These are phyloP conservation scores for Macquaria australasica DNA, from an alignment of 2,113 vertebrate genomes.

Conservation along the genomic window DNA sequence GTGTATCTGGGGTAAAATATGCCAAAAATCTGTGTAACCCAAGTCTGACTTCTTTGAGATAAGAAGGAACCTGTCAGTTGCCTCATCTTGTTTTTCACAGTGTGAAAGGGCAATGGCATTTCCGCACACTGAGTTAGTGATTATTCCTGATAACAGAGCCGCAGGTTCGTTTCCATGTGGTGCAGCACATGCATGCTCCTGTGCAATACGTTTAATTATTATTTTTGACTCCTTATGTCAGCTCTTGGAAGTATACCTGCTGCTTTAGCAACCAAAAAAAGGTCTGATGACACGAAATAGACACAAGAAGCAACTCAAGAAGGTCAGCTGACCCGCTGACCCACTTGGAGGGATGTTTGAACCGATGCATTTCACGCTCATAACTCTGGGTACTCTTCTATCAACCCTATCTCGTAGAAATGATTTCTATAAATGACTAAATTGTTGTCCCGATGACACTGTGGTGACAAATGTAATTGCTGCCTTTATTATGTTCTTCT, in stretches of 20 bases:
- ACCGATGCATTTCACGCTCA: background rate
- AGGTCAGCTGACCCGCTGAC: constrained; percentile 7
- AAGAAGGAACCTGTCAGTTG: constrained; percentile 12
- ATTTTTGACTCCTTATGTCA: background rate
- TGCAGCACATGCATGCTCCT: background rate
- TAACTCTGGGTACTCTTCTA: background rate
- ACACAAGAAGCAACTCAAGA: background rate
- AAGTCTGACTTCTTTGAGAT: constrained; percentile 20
- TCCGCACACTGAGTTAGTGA: background rate
- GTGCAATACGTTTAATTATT: background rate
- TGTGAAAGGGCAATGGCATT: background rate
- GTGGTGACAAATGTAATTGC: background rate
- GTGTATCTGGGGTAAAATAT: background rate
- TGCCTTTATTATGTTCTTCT: background rate
- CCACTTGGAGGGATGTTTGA: background rate
- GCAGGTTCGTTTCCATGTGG: background rate
- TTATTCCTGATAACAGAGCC: constrained; percentile 11
- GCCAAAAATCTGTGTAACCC: constrained; percentile 11
- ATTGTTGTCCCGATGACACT: no score
- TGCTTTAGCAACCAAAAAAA: background rate
- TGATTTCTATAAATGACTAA: background rate
- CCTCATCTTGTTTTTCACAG: background rate
- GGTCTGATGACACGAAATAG: background rate
- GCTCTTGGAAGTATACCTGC: background rate
- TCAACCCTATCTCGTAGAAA: background rate